These are phyloP conservation scores for Rhizomys pruinosus DNA, from an alignment of 2,113 vertebrate genomes.

Conservation along the genomic window DNA sequence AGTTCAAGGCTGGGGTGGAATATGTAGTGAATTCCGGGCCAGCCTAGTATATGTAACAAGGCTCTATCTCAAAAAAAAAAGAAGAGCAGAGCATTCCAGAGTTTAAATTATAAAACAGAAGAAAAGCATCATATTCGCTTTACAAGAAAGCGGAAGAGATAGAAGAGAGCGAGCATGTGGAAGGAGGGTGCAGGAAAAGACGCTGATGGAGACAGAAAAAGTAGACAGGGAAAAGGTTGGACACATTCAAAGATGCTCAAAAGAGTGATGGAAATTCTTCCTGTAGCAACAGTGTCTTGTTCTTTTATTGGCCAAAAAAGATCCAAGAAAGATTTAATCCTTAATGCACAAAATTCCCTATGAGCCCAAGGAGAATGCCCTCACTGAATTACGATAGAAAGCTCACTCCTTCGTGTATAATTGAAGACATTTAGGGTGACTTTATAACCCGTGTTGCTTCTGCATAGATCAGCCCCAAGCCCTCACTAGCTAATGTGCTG, in stretches of 20 bases:
- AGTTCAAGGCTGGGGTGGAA: background rate
- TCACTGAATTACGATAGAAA: conserved; percentile 12
- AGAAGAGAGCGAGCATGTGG: background rate
- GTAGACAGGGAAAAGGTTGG: background rate
- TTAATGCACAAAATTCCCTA: conserved; percentile 65
- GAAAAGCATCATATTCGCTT: background rate
- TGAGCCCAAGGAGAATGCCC: conserved; percentile 49
- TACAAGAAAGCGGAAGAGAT: background rate
- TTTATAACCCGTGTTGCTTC: conserved; percentile 62
- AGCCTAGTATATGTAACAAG: background rate
- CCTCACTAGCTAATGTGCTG: conserved; percentile 32
- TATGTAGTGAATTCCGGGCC: background rate
- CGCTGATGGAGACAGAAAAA: background rate
- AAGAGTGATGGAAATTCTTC: conserved; percentile 2
- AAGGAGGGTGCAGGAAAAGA: background rate
- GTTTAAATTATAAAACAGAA: background rate
- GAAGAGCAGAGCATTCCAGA: background rate
- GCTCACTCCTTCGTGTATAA: conserved; percentile 69
- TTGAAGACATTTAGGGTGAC: conserved; percentile 53
- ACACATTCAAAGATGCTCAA: background rate
- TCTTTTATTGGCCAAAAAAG: conserved; percentile 29
- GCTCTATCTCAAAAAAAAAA: background rate
- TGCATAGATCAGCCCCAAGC: background rate
- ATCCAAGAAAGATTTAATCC: conserved; percentile 54
- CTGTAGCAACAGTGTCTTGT: background rate